phyloP scores from a whole-genome alignment of 2,888 invertebrate genomes.

The Gisinianus flammeolus region DNA sequence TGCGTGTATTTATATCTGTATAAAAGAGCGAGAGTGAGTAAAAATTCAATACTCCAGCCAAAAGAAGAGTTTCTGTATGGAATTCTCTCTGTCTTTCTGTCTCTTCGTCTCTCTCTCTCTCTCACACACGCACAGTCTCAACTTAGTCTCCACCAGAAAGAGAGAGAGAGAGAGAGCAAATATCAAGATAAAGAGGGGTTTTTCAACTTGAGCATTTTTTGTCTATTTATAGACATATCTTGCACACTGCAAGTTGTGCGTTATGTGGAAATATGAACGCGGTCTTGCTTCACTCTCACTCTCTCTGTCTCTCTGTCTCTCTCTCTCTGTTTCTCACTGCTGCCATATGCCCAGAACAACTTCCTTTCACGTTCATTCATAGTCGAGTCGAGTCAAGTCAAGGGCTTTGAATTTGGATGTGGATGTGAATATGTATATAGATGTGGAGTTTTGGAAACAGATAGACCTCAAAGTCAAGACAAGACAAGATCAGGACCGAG shows the following conservation, averaged over 20 bases:
- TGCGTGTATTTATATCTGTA: conserved; percentile 3
- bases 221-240: conserved; percentile 28
- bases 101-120: not conserved
- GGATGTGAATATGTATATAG: not conserved
- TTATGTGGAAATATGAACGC: not conserved
- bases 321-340: no score
- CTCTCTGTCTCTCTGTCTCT: no score
- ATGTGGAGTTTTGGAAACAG: not conserved
- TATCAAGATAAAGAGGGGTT: conserved; percentile 30
- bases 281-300: not conserved
- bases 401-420: not conserved
- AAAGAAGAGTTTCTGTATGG: not conserved
- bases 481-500: not conserved
- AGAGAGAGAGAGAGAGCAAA: not conserved
- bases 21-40: not conserved
- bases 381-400: no score
- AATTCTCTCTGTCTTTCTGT: not conserved
- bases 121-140: conserved; percentile 2
- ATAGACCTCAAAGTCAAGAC: not conserved
- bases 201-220: conserved; percentile 12
- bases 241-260: not conserved
- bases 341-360: not conserved
- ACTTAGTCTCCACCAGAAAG: not conserved
- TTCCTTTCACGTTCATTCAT: no score
- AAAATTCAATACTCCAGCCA: conserved; percentile 8